These are phyloP conservation scores for Platycercus adscitus DNA, from an alignment of 2,113 vertebrate species.

Conservation along the genomic window DNA sequence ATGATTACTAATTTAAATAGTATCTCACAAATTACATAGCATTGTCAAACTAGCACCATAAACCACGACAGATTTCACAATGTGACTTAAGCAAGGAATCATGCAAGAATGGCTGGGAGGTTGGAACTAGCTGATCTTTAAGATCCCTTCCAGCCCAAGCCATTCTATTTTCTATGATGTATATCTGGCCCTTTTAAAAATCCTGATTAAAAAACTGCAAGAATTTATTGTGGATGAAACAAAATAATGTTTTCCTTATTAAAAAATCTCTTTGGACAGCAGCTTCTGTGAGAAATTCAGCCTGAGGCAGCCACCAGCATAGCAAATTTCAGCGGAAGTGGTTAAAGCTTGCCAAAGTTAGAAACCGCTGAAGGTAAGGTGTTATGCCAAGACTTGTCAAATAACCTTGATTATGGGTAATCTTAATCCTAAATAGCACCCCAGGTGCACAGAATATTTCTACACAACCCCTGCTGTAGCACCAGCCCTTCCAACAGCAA, in stretches of 20 bases:
- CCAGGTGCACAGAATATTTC: not conserved
- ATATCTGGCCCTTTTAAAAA: not conserved
- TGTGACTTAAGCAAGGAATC: not conserved
- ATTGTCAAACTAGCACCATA: not conserved
- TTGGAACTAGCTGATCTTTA: not conserved
- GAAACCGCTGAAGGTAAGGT: fast-evolving
- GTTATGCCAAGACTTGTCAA: not conserved
- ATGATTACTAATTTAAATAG: not conserved
- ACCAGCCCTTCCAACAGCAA: not conserved
- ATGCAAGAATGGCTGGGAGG: not conserved
- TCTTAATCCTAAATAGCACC: not conserved
- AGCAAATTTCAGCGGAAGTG: not conserved
- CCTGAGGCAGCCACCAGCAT: not conserved
- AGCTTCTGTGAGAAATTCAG: not conserved
- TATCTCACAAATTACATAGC: not conserved
- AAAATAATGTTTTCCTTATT: not conserved
- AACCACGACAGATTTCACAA: fast-evolving
- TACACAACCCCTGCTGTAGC: fast-evolving
- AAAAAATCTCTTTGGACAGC: not conserved
- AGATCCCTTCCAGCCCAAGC: not conserved
- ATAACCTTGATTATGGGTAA: not conserved
- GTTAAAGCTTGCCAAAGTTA: not conserved
- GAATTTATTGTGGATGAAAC: fast-evolving
- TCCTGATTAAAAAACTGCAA: not conserved
- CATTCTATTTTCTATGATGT: not conserved